A percentile compares a stretch with the other conserved stretches of the same genome.
These are phyloP conservation scores for Solen grandis DNA, from an alignment of 1,140 invertebrate genomes.

Conservation along the genomic window DNA sequence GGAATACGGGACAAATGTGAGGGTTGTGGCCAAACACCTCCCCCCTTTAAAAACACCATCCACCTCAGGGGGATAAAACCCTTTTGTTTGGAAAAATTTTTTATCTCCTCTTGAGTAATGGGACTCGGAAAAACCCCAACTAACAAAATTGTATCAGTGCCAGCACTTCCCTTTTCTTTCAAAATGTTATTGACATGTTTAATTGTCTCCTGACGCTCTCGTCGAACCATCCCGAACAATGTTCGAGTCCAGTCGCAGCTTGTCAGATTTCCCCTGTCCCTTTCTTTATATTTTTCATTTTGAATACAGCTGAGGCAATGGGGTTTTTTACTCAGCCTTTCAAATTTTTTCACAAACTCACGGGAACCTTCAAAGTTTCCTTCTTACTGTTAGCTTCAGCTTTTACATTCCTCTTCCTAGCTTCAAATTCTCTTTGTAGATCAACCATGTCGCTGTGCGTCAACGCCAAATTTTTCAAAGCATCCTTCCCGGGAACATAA, in stretches of 20 bases:
- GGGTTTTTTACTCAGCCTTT: not conserved
- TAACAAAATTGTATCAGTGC: slow-evolving; percentile 26
- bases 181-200: slow-evolving; percentile 2
- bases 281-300: slow-evolving; percentile 10
- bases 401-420: slow-evolving; percentile 41
- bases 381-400: slow-evolving; percentile 20
- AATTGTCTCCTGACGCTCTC: slow-evolving; percentile 1
- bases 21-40: slow-evolving; percentile 48
- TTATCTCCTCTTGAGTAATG: slow-evolving; percentile 18
- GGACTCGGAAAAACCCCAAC: slow-evolving; percentile 45
- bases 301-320: not conserved
- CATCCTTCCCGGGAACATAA: not conserved
- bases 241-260: not conserved
- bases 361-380: slow-evolving; percentile 50
- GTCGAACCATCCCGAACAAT: slow-evolving; percentile 18
- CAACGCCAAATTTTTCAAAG: not conserved
- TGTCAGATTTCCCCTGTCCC: not conserved
- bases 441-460: slow-evolving; percentile 10
- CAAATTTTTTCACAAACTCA: slow-evolving; percentile 13
- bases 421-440: slow-evolving; percentile 55
- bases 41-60: slow-evolving; percentile 43
- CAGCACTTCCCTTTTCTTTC: slow-evolving; percentile 20
- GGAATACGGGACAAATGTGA: slow-evolving; percentile 9
- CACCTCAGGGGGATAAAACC: slow-evolving; percentile 25
- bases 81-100: not conserved